These are phyloP conservation scores for Achroia grisella DNA, from an alignment of 1,140 invertebrate species.

Conservation along the genomic window DNA sequence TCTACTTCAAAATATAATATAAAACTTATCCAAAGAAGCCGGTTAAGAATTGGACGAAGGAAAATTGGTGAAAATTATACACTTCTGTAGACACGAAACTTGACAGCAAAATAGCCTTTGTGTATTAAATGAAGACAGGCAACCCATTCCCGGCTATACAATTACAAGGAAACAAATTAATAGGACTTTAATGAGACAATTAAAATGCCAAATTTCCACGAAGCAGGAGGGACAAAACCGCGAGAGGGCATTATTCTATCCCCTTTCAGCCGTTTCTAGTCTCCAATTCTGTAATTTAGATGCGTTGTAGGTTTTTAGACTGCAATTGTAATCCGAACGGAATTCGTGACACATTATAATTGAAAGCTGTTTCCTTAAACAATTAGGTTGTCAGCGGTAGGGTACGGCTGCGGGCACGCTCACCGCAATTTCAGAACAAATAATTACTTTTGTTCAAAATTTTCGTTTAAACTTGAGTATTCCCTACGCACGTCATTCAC, in stretches of 20 bases:
- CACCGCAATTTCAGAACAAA: slow-evolving; percentile 29
- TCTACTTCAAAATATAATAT: too few relatives aligned
- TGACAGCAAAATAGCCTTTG: not conserved
- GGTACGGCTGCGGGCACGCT: slow-evolving; percentile 10
- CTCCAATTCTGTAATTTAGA: slow-evolving; percentile 18
- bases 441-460: slow-evolving; percentile 39
- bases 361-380: slow-evolving; percentile 38
- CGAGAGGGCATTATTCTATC: slow-evolving; percentile 24
- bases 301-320: slow-evolving; percentile 15
- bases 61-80: not conserved
- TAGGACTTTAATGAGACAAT: slow-evolving; percentile 36
- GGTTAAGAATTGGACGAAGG: too few relatives aligned
- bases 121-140: slow-evolving; percentile 8
- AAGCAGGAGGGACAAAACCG: slow-evolving; percentile 22
- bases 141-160: slow-evolving; percentile 14
- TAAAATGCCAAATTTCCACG: slow-evolving; percentile 27
- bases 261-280: slow-evolving; percentile 10
- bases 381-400: slow-evolving; percentile 30
- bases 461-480: slow-evolving; percentile 16
- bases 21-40: too few relatives aligned
- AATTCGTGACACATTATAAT: slow-evolving; percentile 24
- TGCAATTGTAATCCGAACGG: slow-evolving; percentile 18
- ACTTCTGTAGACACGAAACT: too few relatives aligned
- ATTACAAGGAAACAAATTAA: slow-evolving; percentile 33
- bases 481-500: slow-evolving; percentile 20